phyloP scores from a whole-genome alignment of 2,888 invertebrate species.

The Orthosia incerta region DNA sequence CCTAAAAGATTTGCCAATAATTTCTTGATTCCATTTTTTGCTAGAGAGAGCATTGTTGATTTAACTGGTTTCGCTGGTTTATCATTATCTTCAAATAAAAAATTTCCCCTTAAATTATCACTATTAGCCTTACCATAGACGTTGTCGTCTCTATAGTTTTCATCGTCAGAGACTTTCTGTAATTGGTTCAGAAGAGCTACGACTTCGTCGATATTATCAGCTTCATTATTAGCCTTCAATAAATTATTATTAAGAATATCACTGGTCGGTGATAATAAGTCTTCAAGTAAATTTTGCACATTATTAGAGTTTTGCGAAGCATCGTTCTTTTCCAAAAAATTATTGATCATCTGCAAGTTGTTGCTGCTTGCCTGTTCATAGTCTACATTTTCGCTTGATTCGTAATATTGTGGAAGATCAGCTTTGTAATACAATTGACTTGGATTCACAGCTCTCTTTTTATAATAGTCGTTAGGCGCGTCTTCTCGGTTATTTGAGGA shows the following conservation, averaged over 20 bases:
- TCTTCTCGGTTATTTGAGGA: slow-evolving; percentile 26
- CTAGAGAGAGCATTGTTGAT: not conserved
- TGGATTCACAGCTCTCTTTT: slow-evolving; percentile 31
- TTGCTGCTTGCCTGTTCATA: slow-evolving; percentile 10
- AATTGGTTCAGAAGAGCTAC: slow-evolving; percentile 26
- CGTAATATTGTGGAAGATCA: slow-evolving; percentile 8
- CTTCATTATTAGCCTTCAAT: slow-evolving; percentile 7
- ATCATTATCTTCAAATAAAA: not conserved
- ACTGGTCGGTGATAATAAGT: slow-evolving; percentile 10
- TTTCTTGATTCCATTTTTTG: not conserved
- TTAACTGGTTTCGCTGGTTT: not conserved
- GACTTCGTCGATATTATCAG: slow-evolving; percentile 23
- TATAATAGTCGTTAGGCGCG: slow-evolving; percentile 8
- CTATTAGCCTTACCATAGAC: slow-evolving; percentile 19
- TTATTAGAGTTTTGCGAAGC: not conserved
- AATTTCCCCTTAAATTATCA: not conserved
- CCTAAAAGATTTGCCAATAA: slow-evolving; percentile 4
- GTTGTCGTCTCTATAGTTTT: slow-evolving; percentile 24
- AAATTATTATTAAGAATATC: not conserved
- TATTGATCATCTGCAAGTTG: slow-evolving; percentile 48
- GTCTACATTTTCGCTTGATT: not conserved
- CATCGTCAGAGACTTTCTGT: slow-evolving; percentile 6
- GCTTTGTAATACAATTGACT: slow-evolving; percentile 11
- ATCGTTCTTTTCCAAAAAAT: slow-evolving; percentile 29
- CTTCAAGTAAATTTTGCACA: slow-evolving; percentile 24